Percentiles rank a stretch among this genome's conserved stretches.
phyloP scores from a whole-genome alignment of 2,888 invertebrate genomes.

The Cistogaster globosa region DNA sequence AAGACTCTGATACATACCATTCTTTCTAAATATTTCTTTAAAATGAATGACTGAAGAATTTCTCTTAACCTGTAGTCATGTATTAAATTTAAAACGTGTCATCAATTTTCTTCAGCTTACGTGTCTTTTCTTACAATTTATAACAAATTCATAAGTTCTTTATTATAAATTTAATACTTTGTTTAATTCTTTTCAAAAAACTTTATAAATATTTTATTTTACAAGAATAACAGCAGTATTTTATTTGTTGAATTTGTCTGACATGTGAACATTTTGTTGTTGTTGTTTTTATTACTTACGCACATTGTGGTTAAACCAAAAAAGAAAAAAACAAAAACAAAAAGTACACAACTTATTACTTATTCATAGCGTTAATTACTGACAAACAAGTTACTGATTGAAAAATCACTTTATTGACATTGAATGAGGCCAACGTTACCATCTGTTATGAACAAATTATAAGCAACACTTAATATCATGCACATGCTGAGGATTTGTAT shows the following conservation, averaged over 20 bases:
- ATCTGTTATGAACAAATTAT: background rate
- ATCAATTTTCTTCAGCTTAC: too few relatives aligned
- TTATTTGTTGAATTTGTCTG: background rate
- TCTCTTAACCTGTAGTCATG: too few relatives aligned
- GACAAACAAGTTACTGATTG: conserved; percentile 16
- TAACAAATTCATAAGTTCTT: too few relatives aligned
- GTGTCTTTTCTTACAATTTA: too few relatives aligned
- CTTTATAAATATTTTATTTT: background rate
- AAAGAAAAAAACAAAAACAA: conserved; percentile 5
- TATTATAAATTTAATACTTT: too few relatives aligned
- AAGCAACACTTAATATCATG: background rate
- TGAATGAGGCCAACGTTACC: conserved; percentile 41
- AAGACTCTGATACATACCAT: too few relatives aligned
- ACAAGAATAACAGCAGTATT: background rate
- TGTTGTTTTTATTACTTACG: background rate
- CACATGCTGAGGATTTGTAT: background rate
- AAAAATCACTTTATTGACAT: conserved; percentile 27
- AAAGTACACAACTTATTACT: conserved; percentile 18
- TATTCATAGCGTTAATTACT: conserved; percentile 37
- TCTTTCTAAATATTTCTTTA: too few relatives aligned
- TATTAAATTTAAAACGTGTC: too few relatives aligned
- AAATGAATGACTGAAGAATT: too few relatives aligned
- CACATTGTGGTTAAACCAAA: background rate
- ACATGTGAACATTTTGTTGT: background rate
- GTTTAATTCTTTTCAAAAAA: too few relatives aligned